These are phyloP conservation scores for Anarhynchus alexandrinus DNA, from an alignment of 2,113 vertebrate species.

Conservation along the genomic window DNA sequence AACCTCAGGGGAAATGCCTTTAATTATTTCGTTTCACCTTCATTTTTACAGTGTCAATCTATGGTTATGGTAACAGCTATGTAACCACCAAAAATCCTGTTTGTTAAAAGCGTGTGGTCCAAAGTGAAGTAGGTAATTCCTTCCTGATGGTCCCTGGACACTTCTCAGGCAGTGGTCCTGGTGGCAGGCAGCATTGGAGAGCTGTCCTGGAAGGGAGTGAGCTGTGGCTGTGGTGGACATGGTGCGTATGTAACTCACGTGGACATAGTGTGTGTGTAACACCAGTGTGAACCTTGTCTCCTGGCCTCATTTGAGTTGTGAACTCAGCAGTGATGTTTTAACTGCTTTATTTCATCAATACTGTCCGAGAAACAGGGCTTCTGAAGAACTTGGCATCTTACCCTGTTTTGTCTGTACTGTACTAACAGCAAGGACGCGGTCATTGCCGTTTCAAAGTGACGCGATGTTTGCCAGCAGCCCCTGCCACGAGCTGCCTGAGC, in stretches of 20 bases:
- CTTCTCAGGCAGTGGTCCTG: background rate
- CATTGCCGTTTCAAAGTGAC: rapidly evolving
- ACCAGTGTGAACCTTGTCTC: background rate
- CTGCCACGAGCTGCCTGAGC: rapidly evolving
- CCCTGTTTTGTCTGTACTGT: background rate
- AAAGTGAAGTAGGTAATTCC: background rate
- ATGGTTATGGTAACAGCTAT: background rate
- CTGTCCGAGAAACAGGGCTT: background rate
- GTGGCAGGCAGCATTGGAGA: background rate
- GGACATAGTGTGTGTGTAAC: background rate
- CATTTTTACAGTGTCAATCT: background rate
- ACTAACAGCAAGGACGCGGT: background rate
- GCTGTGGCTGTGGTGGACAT: background rate
- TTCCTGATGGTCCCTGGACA: rapidly evolving
- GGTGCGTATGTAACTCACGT: background rate
- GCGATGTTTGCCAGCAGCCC: background rate
- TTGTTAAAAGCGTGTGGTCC: background rate
- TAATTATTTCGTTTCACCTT: background rate
- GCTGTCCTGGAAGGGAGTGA: background rate
- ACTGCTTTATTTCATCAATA: background rate
- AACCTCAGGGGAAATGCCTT: background rate
- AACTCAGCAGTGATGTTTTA: background rate
- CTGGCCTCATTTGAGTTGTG: background rate
- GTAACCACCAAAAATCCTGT: background rate
- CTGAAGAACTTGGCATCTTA: background rate